Conservation (phyloP, 2,797 vertebrate genomes). For the Euphonia xanthogaster region DNA sequence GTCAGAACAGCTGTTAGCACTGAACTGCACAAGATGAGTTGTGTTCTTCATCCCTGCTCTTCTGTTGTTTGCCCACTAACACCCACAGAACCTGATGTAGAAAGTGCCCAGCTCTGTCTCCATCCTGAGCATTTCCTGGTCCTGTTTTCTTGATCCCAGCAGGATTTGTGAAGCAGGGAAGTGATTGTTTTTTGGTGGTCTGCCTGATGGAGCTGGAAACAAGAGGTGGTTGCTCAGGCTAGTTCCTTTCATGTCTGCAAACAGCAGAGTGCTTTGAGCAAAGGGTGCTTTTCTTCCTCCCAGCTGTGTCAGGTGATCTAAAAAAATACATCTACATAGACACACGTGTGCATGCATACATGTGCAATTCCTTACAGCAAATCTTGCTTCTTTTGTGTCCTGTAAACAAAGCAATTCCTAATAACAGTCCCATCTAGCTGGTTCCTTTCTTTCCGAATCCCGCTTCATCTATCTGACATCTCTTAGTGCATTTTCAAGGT, state of each 20-base stretch:
- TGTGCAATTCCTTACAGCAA: neutral
- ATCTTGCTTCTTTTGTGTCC: neutral
- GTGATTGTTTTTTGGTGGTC: neutral
- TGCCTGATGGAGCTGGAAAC: neutral
- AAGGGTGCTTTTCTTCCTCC: neutral
- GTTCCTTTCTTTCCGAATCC: neutral
- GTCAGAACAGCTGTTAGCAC: neutral
- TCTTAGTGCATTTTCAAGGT: neutral
- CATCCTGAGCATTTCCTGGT: neutral
- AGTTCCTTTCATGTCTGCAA: neutral
- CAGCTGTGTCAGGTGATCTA: neutral
- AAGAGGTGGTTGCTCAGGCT: neutral
- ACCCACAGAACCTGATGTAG: neutral
- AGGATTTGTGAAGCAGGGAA: neutral
- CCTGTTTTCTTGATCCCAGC: neutral
- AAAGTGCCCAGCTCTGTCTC: neutral
- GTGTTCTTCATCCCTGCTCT: neutral
- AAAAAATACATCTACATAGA: neutral
- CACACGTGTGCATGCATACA: accelerated
- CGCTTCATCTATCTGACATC: accelerated
- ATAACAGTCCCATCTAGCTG: accelerated
- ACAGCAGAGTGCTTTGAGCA: neutral
- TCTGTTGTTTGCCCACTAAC: neutral
- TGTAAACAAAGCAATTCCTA: neutral
- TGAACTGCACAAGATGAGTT: neutral